phyloP scores from a whole-genome alignment of 2,797 vertebrate species.

The Pseudochromis fuscus region DNA sequence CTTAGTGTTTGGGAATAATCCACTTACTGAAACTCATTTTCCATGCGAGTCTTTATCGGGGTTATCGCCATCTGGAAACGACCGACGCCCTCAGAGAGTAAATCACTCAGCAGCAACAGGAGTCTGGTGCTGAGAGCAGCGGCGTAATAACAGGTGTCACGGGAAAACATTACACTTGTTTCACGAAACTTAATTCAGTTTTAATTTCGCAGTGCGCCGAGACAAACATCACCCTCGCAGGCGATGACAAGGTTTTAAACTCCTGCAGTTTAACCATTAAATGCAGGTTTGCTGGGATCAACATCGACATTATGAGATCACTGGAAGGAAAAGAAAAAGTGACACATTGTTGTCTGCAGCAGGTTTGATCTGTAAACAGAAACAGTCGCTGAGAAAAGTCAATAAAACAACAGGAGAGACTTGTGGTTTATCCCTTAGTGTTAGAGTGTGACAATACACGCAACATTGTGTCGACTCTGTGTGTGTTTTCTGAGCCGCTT shows the following conservation, averaged over 20 bases:
- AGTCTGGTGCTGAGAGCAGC: constrained; percentile 4
- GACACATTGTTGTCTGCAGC: constrained; percentile 4
- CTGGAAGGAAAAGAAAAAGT: not conserved
- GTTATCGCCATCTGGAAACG: not conserved
- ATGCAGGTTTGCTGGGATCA: constrained; percentile 2
- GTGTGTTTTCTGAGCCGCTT: constrained; percentile 25
- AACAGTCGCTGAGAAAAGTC: too few relatives aligned
- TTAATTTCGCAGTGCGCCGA: not conserved
- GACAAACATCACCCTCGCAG: not conserved
- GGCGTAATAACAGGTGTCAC: not conserved
- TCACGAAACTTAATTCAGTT: not conserved
- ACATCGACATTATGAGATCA: not conserved
- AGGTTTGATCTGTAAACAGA: constrained; percentile 12
- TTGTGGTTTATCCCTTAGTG: not conserved
- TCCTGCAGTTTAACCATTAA: not conserved
- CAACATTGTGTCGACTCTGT: not conserved
- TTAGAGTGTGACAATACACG: not conserved
- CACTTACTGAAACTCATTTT: constrained; percentile 1
- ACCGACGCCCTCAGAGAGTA: not conserved
- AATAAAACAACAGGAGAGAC: not conserved
- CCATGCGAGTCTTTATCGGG: not conserved
- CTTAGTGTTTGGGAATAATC: not conserved
- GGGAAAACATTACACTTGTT: not conserved
- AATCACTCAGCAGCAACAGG: constrained; percentile 9
- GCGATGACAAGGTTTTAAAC: not conserved